Evolutionary conservation across 1,140 invertebrate genomes (phyloP).

Genomic region (Mesaphorura yosii): DNA sequence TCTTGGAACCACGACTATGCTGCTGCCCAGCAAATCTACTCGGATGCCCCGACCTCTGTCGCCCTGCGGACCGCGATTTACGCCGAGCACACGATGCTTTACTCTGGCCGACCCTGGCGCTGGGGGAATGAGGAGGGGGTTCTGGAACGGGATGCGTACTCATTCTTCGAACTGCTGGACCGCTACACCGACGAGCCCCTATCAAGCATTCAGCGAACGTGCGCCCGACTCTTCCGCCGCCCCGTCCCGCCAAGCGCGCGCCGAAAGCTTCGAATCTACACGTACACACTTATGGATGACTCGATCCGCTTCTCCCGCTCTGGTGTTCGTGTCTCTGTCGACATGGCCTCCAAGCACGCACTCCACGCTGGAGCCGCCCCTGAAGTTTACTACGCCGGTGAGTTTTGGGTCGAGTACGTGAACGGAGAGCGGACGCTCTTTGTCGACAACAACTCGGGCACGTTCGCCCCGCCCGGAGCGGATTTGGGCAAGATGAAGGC

Average conservation of each 20-base stretch:
- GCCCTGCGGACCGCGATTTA: neutral
- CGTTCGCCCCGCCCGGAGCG: constrained; percentile 1
- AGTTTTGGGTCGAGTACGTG: constrained; percentile 3
- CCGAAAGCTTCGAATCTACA: neutral
- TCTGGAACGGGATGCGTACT: neutral
- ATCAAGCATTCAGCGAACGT: neutral
- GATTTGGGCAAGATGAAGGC: neutral
- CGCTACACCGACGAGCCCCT: neutral
- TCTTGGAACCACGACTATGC: constrained; percentile 7
- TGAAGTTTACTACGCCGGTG: constrained; percentile 8
- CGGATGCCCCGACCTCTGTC: neutral
- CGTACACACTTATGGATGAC: constrained; percentile 4
- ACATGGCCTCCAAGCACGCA: constrained; percentile 9
- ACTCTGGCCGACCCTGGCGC: neutral
- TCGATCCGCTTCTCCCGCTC: constrained; percentile 1
- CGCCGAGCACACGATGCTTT: constrained; percentile 6
- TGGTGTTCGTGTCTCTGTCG: constrained; percentile 1
- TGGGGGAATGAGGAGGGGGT: neutral
- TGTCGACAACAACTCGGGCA: constrained; percentile 12
- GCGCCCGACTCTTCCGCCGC: neutral
- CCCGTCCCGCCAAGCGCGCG: neutral
- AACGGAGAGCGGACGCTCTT: neutral
- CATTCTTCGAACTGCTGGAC: constrained; percentile 5
- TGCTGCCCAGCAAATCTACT: constrained; percentile 6
- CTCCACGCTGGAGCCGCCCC: constrained; percentile 4